Percentiles rank a stretch among this genome's conserved stretches.
Conservation (phyloP, 2,113 vertebrate species). For the Lagopus leucura region DNA sequence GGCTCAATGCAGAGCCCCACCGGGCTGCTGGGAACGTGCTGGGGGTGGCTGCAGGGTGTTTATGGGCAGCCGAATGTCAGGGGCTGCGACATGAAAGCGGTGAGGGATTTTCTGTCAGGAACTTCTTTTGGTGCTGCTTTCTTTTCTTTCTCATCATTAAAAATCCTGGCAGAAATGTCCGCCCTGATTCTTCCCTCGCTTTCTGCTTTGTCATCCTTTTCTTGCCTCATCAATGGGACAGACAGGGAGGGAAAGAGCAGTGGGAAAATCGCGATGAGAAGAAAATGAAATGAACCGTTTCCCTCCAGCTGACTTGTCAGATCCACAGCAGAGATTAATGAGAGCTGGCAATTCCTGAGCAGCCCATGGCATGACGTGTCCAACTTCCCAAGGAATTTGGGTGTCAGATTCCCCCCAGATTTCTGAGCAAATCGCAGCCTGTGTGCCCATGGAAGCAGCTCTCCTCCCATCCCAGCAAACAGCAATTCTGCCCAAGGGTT, state of each 20-base stretch:
- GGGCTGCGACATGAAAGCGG: not conserved
- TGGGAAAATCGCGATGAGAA: accelerated
- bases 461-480: not conserved
- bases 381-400: not conserved
- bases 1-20: not conserved
- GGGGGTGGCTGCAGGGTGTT: not conserved
- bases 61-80: not conserved
- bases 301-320: not conserved
- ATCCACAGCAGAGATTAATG: not conserved
- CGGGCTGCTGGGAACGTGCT: not conserved
- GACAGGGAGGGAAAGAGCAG: not conserved
- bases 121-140: not conserved
- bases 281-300: not conserved
- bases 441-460: not conserved
- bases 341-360: not conserved
- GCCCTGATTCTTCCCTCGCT: not conserved
- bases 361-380: accelerated
- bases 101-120: not conserved
- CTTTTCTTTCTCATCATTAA: not conserved
- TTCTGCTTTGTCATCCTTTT: not conserved
- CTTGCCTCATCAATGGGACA: not conserved
- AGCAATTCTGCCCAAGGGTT: conserved; percentile 25
- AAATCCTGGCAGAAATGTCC: not conserved
- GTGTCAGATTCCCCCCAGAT: not conserved
- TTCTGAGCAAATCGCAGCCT: not conserved